Percentiles rank a stretch among this genome's conserved stretches.
Conservation (phyloP, 2,797 vertebrate genomes). For the Ispidina picta region DNA sequence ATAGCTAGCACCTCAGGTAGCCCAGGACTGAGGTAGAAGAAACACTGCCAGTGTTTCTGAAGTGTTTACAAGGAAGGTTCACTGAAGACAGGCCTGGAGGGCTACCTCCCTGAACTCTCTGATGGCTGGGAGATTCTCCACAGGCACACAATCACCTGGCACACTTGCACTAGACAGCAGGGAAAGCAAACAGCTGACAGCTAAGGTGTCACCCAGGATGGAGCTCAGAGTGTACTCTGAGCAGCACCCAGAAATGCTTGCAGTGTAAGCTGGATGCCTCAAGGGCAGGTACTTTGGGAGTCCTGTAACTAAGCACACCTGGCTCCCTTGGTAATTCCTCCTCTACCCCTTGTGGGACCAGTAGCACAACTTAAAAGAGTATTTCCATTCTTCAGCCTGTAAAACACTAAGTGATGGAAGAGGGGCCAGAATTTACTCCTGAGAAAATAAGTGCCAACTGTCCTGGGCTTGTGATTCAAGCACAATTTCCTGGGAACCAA, state of each 20-base stretch:
- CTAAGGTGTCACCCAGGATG: not conserved
- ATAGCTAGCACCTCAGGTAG: not conserved
- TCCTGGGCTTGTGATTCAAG: not conserved
- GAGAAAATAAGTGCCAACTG: not conserved
- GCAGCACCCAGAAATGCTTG: not conserved
- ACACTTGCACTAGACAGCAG: not conserved
- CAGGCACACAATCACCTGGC: not conserved
- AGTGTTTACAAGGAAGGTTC: not conserved
- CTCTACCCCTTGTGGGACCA: not conserved
- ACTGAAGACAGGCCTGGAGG: not conserved
- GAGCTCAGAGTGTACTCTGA: not conserved
- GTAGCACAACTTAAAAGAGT: not conserved
- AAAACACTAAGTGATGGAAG: not conserved
- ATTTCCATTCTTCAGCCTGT: not conserved
- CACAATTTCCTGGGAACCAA: rapidly evolving
- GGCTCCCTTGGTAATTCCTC: not conserved
- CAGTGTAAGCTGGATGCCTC: not conserved
- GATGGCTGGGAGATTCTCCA: rapidly evolving
- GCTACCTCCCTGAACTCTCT: rapidly evolving
- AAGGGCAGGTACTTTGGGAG: not conserved
- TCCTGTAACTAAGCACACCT: not conserved
- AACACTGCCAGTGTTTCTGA: not conserved
- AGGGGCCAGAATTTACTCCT: not conserved
- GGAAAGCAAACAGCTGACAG: not conserved
- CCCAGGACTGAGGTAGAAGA: not conserved